Evolutionary conservation across 2,113 vertebrate species (phyloP).

Genomic region (Megaleporinus macrocephalus): DNA sequence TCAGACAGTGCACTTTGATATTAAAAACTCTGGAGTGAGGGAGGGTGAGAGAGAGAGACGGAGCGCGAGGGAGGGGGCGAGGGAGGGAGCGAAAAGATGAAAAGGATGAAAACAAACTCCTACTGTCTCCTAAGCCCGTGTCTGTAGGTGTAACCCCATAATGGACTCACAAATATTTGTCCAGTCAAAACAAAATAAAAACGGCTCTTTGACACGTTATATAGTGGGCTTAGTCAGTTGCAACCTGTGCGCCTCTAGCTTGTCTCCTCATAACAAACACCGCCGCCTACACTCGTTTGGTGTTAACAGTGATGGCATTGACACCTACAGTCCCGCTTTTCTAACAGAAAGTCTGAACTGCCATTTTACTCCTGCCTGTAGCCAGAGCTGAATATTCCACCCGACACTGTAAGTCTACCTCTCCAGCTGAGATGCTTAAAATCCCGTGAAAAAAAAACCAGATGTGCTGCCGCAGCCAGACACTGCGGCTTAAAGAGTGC

Average conservation of each 20-base stretch:
- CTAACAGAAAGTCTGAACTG: conserved; percentile 58
- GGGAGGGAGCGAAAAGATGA: conserved; percentile 69
- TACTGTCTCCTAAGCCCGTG: conserved; percentile 72
- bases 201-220: conserved; percentile 70
- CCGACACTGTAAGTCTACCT: conserved; percentile 62
- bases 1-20: conserved; percentile 81
- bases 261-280: conserved; percentile 65
- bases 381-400: conserved; percentile 67
- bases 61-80: conserved; percentile 47
- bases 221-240: conserved; percentile 61
- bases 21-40: conserved; percentile 75
- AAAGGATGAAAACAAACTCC: conserved; percentile 82
- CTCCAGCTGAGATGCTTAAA: conserved; percentile 61
- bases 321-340: conserved; percentile 65
- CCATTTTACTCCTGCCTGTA: conserved; percentile 56
- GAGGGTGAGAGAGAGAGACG: conserved; percentile 30
- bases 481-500: conserved; percentile 29
- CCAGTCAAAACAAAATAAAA: conserved; percentile 80
- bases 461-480: no score
- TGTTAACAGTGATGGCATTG: conserved; percentile 65
- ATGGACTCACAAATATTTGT: conserved; percentile 81
- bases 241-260: conserved; percentile 58
- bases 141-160: conserved; percentile 80
- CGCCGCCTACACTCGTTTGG: conserved; percentile 63
- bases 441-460: conserved; percentile 54